phyloP scores from a whole-genome alignment of 2,113 vertebrate genomes.

The Gnathonemus longibarbis region DNA sequence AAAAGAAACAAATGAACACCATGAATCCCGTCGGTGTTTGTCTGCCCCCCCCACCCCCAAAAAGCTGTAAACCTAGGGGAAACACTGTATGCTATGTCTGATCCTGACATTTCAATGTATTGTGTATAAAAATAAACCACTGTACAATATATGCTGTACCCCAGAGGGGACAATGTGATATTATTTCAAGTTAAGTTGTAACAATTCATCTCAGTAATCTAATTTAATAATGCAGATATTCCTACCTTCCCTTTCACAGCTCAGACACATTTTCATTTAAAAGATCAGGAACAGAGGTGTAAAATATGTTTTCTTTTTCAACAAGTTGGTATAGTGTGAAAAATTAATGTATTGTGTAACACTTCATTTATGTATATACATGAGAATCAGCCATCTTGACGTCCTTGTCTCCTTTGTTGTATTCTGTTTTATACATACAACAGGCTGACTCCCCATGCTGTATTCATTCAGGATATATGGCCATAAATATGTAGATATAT shows the following conservation, averaged over 20 bases:
- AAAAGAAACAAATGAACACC: no score
- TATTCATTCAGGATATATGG: background rate
- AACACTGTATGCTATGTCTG: background rate
- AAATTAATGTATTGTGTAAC: constrained; percentile 42
- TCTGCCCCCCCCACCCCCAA: no score
- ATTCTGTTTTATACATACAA: background rate
- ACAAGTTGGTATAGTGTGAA: constrained; percentile 48
- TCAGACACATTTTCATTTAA: constrained; percentile 46
- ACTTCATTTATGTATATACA: constrained; percentile 35
- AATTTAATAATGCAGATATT: constrained; percentile 69
- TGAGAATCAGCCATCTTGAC: constrained; percentile 16
- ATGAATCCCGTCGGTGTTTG: no score
- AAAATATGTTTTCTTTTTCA: constrained; percentile 68
- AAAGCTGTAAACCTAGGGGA: no score
- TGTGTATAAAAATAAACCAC: constrained; percentile 16
- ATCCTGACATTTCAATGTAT: background rate
- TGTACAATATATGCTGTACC: constrained; percentile 21
- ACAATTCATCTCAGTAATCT: constrained; percentile 60
- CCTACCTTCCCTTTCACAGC: constrained; percentile 57
- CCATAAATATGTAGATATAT: constrained; percentile 10
- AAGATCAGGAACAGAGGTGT: constrained; percentile 51
- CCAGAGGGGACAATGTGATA: constrained; percentile 40
- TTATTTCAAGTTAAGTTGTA: constrained; percentile 55
- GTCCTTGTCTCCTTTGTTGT: background rate
- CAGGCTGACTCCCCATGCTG: background rate